Percentiles rank a stretch among this genome's conserved stretches.
phyloP scores from a whole-genome alignment of 2,888 invertebrate species.

The Agrotis exclamationis region DNA sequence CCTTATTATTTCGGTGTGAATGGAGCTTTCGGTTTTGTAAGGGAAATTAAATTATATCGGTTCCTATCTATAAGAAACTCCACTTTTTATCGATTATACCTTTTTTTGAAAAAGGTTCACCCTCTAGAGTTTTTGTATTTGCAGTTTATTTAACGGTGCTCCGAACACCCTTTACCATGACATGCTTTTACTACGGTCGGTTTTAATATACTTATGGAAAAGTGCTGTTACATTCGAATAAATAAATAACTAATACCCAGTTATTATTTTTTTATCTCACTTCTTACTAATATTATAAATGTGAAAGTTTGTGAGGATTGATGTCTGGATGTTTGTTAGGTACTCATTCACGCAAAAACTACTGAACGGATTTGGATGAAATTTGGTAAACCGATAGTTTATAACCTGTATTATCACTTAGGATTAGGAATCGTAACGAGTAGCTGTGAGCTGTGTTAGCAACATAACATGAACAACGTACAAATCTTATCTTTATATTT shows the following conservation, averaged over 20 bases:
- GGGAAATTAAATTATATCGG: slow-evolving; percentile 82
- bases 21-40: slow-evolving; percentile 77
- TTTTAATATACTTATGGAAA: slow-evolving; percentile 17
- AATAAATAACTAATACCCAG: neutral
- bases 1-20: slow-evolving; percentile 77
- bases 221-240: slow-evolving; percentile 1
- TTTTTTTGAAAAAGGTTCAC: slow-evolving; percentile 60
- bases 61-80: slow-evolving; percentile 68
- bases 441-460: too few relatives aligned
- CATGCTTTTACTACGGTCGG: slow-evolving; percentile 37
- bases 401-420: too few relatives aligned
- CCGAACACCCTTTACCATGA: slow-evolving; percentile 47
- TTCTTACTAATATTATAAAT: too few relatives aligned
- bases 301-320: too few relatives aligned
- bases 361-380: too few relatives aligned
- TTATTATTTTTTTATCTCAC: neutral
- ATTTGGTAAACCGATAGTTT: too few relatives aligned
- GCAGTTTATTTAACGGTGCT: slow-evolving; percentile 75
- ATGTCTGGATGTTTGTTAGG: too few relatives aligned
- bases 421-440: too few relatives aligned
- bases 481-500: neutral
- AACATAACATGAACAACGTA: neutral
- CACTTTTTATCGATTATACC: slow-evolving; percentile 68
- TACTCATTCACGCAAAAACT: too few relatives aligned
- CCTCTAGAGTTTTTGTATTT: slow-evolving; percentile 69